Evolutionary conservation across 2,797 vertebrate genomes (phyloP).

Genomic region (Parauchenoglanis ngamensis): DNA sequence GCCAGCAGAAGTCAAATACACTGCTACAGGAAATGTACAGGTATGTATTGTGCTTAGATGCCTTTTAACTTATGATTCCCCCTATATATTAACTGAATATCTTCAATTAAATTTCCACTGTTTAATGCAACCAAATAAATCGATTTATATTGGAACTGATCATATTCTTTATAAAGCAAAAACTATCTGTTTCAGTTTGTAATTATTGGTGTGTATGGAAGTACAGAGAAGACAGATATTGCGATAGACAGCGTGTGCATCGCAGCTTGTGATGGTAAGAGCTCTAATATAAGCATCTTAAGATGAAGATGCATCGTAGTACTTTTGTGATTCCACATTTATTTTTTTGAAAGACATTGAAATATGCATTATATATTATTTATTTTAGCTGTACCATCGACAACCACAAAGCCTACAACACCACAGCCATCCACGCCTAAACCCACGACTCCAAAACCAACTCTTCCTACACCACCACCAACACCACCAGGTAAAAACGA

Average conservation of each 20-base stretch:
- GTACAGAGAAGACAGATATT: slow-evolving; percentile 73
- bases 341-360: not conserved
- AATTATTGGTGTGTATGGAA: slow-evolving; percentile 75
- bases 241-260: slow-evolving; percentile 81
- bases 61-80: slow-evolving; percentile 71
- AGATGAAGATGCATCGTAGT: not conserved
- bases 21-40: slow-evolving; percentile 65
- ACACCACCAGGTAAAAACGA: not conserved
- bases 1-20: slow-evolving; percentile 63
- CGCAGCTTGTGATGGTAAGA: slow-evolving; percentile 73
- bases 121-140: not conserved
- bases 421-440: not conserved
- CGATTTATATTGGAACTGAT: not conserved
- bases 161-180: not conserved
- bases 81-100: not conserved
- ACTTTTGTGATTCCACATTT: not conserved
- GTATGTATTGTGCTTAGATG: slow-evolving; percentile 54
- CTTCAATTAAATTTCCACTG: not conserved
- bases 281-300: not conserved
- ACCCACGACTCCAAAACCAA: slow-evolving; percentile 28
- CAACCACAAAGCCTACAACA: slow-evolving; percentile 31
- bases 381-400: slow-evolving; percentile 37
- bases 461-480: not conserved
- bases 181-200: slow-evolving; percentile 73
- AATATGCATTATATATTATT: not conserved